Evolutionary conservation across 2,797 vertebrate species (phyloP), one percentile per base, ranked within the genome.

Genomic region (Scarus forsteni): DNA sequence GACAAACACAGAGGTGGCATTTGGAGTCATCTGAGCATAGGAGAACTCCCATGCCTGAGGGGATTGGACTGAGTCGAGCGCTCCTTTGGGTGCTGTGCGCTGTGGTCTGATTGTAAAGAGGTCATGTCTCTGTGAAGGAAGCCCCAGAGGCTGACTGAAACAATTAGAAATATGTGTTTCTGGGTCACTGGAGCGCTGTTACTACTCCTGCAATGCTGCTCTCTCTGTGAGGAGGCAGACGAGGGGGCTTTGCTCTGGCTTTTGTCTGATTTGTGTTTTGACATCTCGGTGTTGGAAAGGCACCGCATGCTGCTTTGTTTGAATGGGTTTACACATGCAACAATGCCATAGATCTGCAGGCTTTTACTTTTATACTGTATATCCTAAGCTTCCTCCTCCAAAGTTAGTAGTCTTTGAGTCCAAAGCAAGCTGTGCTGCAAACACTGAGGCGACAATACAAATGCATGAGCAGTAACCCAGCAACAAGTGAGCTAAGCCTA

Each of bases 151-250:
- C 86, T 68, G 68, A 67, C 77, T 48, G 82, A 81, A 89, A 91
- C 90, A 93, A 93, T 93, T 93, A 91, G 82, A 88, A 89, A 91
- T 85, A 85, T 89, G 80, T 90, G 85, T 92, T 92, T 92, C 91
- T 93, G 88, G 91, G 90, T 92, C 86, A 92, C 67, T 89, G 85
- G 90, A 89, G 77, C 88, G 85, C 74, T 81, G 66, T 75, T 85
- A 84, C 70, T 77, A 72, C 74, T 80, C 61, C 84, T 40, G 54
- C 63, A 27, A 77, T 75, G 61, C 56, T 60, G 51, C 79, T 85
- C 60, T 69, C 80, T 88, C 81, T 62, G 66, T 70, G 50, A 35
- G 66, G 58, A 73, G 65, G 13, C 46, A 55, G 60, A 66, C 60
- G 64, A 83, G 75, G 69, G 75, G 68, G 66, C 65, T 87, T 85